Conservation (phyloP, 2,888 invertebrate species). For the Schizaphis graminum region DNA sequence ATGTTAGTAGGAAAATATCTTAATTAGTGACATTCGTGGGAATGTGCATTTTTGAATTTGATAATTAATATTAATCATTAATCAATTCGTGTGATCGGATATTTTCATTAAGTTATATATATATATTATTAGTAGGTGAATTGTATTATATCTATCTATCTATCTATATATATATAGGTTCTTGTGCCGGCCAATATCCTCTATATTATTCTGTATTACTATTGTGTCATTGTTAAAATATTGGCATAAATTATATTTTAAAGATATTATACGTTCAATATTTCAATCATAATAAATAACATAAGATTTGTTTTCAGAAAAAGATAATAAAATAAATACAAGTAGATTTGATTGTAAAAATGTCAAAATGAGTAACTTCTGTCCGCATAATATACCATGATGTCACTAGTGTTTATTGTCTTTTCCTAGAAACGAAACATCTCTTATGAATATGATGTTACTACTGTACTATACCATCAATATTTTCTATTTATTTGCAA, state of each 20-base stretch:
- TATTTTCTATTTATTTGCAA: not conserved
- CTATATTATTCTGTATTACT: not conserved
- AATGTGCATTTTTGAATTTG: not conserved
- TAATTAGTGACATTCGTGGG: not conserved
- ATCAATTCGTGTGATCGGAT: not conserved
- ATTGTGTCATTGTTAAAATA: not conserved
- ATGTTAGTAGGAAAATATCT: not conserved
- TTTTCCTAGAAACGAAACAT: not conserved
- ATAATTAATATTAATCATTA: not conserved
- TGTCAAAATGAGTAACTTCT: conserved; percentile 26
- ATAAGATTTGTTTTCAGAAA: not conserved
- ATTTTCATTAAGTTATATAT: not conserved
- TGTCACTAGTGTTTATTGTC: conserved; percentile 15
- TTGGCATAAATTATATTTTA: not conserved
- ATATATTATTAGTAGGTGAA: not conserved
- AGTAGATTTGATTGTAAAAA: conserved; percentile 36
- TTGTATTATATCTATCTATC: too few relatives aligned
- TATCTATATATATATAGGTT: not conserved
- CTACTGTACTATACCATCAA: not conserved
- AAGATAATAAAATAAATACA: not conserved
- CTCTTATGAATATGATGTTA: not conserved
- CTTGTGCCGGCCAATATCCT: not conserved
- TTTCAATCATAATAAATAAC: conserved; percentile 49
- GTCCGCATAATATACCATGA: not conserved
- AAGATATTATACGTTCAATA: not conserved